Evolutionary conservation across 2,113 vertebrate species (phyloP), one percentile per base, ranked within the genome.

Genomic region (Coptodon rendalli): DNA sequence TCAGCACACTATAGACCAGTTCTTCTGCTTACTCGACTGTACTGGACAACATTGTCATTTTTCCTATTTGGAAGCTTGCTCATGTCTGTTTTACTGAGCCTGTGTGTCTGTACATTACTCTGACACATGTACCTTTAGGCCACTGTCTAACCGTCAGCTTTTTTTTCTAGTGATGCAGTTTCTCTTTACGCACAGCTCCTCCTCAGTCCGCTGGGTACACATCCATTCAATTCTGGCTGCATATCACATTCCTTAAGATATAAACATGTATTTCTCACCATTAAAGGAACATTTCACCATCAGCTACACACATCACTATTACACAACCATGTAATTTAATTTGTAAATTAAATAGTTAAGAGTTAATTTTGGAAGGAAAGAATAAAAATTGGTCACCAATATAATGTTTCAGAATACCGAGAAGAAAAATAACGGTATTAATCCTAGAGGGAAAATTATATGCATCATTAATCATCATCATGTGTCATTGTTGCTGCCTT

Each of bases 241-340:
- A 19, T 1, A 79, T 83, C 34, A 71, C 52, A 83, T 13, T 38
- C 34, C 34, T 66, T 29, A 50, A 19, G 13, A 53, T 12, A 36
- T 63, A 2, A 36, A 24, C 3, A 3, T 40, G 27, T 54, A 16
- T 82, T 73, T 29, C 71, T 87, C 76, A 84, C 76, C 56, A 45
- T 91, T 50, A 87, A 86, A 87, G 56, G 54, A 87, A 81, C 57
- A 38, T 36, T 57, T 54, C 12, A 57, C 24, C 10, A 50, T 11
- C 36, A 34, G n/a, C 24, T 76, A 43, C 66, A 71, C 1, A 43
- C 66, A 5, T 40, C 36, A 68, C 63, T 14, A 40, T 68, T 68
- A 68, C 63, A 40, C 63, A 68, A 68, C 63, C 63, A 40, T 40
- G 40, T 68, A 0, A 68, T 38, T 38, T 8, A 22, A 29, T 48